Conservation (phyloP, 1,140 invertebrate species). For the Rhyzopertha dominica region DNA sequence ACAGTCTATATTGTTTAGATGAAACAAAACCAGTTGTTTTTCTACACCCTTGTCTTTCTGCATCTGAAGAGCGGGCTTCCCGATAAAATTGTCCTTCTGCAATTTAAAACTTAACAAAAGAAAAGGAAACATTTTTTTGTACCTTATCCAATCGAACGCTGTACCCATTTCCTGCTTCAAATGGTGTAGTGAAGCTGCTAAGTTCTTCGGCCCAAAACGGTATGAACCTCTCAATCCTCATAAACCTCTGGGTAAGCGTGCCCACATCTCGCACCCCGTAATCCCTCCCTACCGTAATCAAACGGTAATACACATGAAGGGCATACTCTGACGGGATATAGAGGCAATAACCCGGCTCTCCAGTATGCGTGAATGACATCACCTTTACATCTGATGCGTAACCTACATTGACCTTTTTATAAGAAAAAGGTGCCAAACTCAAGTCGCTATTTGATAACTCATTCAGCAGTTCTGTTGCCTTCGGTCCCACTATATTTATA, state of each 20-base stretch:
- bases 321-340: conserved; percentile 78
- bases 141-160: conserved; percentile 61
- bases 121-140: conserved; percentile 2
- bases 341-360: conserved; percentile 77
- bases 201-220: conserved; percentile 67
- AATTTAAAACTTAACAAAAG: conserved; percentile 19
- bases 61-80: conserved; percentile 62
- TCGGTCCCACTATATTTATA: conserved; percentile 77
- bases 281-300: conserved; percentile 57
- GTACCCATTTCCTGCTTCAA: conserved; percentile 70
- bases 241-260: conserved; percentile 66
- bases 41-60: conserved; percentile 67
- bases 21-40: conserved; percentile 65
- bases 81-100: conserved; percentile 67
- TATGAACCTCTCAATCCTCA: conserved; percentile 61
- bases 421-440: conserved; percentile 69
- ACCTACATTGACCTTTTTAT: conserved; percentile 69
- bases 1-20: conserved; percentile 67
- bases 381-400: conserved; percentile 72
- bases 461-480: conserved; percentile 63
- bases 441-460: conserved; percentile 69
- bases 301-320: conserved; percentile 69
- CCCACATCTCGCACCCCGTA: conserved; percentile 73
- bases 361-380: conserved; percentile 77
- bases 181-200: conserved; percentile 67